These are phyloP conservation scores for Polyploca ridens DNA, from an alignment of 2,888 invertebrate species.

Conservation along the genomic window DNA sequence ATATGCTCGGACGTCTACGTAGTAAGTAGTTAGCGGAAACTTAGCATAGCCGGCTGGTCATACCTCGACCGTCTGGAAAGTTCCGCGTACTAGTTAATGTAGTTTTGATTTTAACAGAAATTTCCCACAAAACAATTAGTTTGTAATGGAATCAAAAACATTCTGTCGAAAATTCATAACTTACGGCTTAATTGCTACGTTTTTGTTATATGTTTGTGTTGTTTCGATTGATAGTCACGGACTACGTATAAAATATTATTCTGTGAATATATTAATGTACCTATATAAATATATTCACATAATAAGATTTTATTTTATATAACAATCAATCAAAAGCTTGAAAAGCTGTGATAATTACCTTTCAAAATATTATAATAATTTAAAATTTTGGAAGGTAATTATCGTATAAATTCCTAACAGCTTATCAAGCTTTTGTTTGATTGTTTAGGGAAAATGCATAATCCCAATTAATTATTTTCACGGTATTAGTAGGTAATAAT, in stretches of 20 bases:
- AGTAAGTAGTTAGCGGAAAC: conserved; percentile 11
- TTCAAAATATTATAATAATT: too few species aligned
- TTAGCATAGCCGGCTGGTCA: conserved; percentile 19
- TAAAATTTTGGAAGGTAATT: background rate
- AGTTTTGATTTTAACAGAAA: conserved; percentile 7
- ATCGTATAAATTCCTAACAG: too few species aligned
- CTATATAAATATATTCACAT: too few species aligned
- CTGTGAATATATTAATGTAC: too few species aligned
- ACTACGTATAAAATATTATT: background rate
- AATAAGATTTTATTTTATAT: too few species aligned
- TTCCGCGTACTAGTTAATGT: conserved; percentile 21
- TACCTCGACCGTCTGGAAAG: conserved; percentile 24
- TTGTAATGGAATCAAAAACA: background rate
- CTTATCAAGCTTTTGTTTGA: too few species aligned
- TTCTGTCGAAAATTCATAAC: background rate
- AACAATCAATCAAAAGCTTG: too few species aligned
- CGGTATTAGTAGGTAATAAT: too few species aligned
- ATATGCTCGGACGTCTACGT: background rate
- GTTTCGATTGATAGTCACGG: background rate
- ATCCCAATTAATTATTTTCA: background rate
- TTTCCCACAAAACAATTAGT: background rate
- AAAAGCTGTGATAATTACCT: too few species aligned
- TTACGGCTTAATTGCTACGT: background rate
- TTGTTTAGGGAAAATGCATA: background rate
- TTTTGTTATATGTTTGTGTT: background rate